phyloP scores from a whole-genome alignment of 2,113 vertebrate genomes.

The Sprattus sprattus region DNA sequence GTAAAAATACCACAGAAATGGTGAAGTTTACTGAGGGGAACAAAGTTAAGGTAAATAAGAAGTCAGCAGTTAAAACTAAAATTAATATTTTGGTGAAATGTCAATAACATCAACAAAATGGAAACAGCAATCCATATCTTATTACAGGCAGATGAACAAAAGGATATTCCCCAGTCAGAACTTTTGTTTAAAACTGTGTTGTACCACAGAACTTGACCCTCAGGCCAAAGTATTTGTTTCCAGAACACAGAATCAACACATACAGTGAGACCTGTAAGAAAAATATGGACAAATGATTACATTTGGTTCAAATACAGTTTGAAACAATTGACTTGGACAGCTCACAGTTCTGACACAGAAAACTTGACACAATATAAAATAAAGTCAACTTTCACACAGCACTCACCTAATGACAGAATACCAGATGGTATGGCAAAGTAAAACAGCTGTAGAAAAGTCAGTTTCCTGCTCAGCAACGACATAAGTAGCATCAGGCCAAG shows the following conservation, averaged over 20 bases:
- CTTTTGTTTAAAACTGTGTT: slow-evolving; percentile 93
- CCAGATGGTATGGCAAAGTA: slow-evolving; percentile 82
- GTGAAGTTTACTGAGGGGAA: slow-evolving; percentile 75
- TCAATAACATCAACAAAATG: neutral
- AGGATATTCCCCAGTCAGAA: slow-evolving; percentile 98
- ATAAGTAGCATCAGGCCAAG: slow-evolving; percentile 85
- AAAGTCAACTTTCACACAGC: neutral
- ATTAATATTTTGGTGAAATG: neutral
- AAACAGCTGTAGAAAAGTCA: slow-evolving; percentile 71
- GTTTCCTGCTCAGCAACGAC: slow-evolving; percentile 70
- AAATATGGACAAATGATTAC: neutral
- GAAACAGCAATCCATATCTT: neutral
- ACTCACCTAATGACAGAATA: slow-evolving; percentile 81
- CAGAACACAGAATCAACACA: slow-evolving; percentile 88
- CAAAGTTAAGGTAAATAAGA: slow-evolving; percentile 73
- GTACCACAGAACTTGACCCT: slow-evolving; percentile 94
- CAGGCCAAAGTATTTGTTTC: slow-evolving; percentile 86
- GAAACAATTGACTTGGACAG: neutral
- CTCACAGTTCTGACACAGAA: neutral
- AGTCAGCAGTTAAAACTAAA: neutral
- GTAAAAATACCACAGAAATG: slow-evolving; percentile 95
- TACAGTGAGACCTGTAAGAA: slow-evolving; percentile 80
- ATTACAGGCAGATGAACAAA: slow-evolving; percentile 32
- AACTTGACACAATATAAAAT: neutral
- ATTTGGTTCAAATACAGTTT: neutral